phyloP scores from a whole-genome alignment of 2,888 invertebrate species.

The Heliconius cydno region DNA sequence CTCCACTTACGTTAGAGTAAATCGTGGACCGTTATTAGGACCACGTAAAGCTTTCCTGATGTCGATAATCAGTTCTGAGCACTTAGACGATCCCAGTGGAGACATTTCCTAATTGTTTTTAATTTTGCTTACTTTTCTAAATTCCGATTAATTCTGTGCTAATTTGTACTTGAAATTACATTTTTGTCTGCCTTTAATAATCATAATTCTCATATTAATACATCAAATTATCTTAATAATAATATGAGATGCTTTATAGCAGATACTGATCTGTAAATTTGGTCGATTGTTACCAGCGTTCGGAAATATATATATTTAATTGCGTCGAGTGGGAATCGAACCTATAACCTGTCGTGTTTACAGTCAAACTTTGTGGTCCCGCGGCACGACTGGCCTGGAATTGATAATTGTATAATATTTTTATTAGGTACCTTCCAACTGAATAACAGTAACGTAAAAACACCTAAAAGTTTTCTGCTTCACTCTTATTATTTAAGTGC shows the following conservation, averaged over 20 bases:
- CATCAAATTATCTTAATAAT: too few relatives aligned
- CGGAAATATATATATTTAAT: too few relatives aligned
- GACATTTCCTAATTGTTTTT: conserved; percentile 16
- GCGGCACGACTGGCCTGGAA: not conserved
- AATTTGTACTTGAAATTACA: not conserved
- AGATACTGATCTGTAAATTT: too few relatives aligned
- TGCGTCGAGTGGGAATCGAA: too few relatives aligned
- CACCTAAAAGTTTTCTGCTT: not conserved
- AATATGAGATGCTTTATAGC: too few relatives aligned
- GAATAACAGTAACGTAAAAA: not conserved
- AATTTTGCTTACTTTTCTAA: conserved; percentile 3
- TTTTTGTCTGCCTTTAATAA: too few relatives aligned
- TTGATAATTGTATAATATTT: not conserved
- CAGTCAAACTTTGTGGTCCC: too few relatives aligned
- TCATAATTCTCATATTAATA: too few relatives aligned
- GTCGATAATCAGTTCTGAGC: conserved; percentile 15
- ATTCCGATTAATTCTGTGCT: not conserved
- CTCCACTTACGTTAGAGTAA: conserved; percentile 4
- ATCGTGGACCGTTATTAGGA: conserved; percentile 1
- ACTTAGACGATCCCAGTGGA: conserved; percentile 14
- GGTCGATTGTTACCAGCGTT: too few relatives aligned
- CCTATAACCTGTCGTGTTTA: too few relatives aligned
- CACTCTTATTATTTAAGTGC: not conserved
- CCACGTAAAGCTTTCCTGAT: conserved; percentile 16
- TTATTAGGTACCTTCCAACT: not conserved